phyloP scores from a whole-genome alignment of 2,888 invertebrate species.

The Cylloceria caligata region DNA sequence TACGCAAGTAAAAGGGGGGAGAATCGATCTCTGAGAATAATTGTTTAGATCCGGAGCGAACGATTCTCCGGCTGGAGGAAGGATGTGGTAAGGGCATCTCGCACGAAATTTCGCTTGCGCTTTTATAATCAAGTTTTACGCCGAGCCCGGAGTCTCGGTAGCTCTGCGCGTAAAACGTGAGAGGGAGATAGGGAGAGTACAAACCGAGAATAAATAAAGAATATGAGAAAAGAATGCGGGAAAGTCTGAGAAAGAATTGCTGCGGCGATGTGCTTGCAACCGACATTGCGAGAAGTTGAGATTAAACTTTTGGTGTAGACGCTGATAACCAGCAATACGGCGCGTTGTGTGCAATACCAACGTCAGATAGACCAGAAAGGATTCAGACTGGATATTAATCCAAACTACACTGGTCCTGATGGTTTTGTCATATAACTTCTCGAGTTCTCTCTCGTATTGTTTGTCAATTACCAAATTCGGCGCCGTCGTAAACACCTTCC shows the following conservation, averaged over 20 bases:
- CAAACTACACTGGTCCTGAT: background rate
- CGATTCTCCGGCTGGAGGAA: conserved; percentile 25
- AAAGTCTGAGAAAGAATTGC: conserved; percentile 13
- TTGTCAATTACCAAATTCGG: background rate
- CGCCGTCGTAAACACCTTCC: background rate
- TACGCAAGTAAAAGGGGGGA: background rate
- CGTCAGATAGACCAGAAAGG: conserved; percentile 67
- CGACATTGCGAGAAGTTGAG: background rate
- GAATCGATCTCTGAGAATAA: conserved; percentile 54
- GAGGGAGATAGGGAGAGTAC: background rate
- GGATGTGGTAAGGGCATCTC: conserved; percentile 48
- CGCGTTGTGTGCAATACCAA: conserved; percentile 48
- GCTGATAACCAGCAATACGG: conserved; percentile 3
- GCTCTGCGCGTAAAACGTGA: background rate
- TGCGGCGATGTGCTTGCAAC: background rate
- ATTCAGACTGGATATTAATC: conserved; percentile 74
- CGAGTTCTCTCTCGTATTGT: background rate
- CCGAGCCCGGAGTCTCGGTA: background rate
- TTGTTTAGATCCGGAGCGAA: conserved; percentile 20
- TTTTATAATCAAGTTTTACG: conserved; percentile 7
- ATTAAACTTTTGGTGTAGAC: conserved; percentile 1
- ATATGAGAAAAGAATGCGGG: background rate
- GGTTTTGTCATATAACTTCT: background rate
- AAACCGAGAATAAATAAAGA: background rate
- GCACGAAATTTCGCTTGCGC: background rate